Evolutionary conservation across 1,140 invertebrate species (phyloP).

Genomic region (Drosophila miranda): DNA sequence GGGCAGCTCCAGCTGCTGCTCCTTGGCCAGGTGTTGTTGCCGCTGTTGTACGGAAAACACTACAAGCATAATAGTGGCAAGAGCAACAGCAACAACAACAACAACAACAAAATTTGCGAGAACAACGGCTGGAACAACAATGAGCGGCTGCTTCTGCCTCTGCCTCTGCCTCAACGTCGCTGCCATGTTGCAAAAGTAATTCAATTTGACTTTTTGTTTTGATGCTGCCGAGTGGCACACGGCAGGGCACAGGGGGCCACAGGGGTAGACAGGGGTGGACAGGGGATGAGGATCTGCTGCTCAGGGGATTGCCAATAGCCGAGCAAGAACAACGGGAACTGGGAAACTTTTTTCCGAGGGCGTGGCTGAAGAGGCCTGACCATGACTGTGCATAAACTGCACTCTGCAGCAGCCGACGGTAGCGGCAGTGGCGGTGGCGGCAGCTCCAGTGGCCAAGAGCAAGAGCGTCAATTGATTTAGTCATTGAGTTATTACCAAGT

Average conservation of each 20-base stretch:
- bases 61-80: constrained; percentile 46
- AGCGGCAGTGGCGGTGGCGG: constrained; percentile 12
- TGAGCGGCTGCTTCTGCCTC: constrained; percentile 15
- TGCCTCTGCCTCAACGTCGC: background rate
- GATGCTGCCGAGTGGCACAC: constrained; percentile 30
- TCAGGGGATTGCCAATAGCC: constrained; percentile 23
- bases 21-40: constrained; percentile 51
- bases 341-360: constrained; percentile 10
- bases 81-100: constrained; percentile 14
- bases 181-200: constrained; percentile 72
- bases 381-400: constrained; percentile 38
- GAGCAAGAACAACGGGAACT: constrained; percentile 28
- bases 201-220: constrained; percentile 73
- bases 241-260: background rate
- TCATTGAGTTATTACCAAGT: constrained; percentile 62
- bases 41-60: constrained; percentile 51
- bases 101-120: background rate
- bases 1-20: background rate
- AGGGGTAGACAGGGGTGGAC: background rate
- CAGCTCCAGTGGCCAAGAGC: constrained; percentile 20
- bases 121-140: constrained; percentile 39
- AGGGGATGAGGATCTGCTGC: constrained; percentile 5
- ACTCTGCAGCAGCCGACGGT: constrained; percentile 26
- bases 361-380: background rate
- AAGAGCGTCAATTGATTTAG: constrained; percentile 68